phyloP scores from a whole-genome alignment of 2,888 invertebrate species.

The Clusia tigrina region DNA sequence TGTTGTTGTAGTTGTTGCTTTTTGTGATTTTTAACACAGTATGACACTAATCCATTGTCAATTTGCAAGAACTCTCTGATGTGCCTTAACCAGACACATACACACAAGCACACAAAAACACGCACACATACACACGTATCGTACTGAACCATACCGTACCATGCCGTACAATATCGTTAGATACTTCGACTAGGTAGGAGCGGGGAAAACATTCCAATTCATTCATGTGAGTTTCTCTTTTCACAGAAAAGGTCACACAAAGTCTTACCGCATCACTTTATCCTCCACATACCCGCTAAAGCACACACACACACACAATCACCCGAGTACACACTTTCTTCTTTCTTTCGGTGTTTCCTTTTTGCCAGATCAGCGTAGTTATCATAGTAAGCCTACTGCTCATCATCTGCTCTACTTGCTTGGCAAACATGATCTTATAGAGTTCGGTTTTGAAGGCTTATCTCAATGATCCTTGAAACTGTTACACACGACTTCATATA shows the following conservation, averaged over 20 bases:
- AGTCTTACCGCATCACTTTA: constrained; percentile 8
- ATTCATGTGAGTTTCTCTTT: no score
- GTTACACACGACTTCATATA: neutral
- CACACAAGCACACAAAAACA: neutral
- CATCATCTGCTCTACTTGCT: constrained; percentile 9
- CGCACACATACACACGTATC: neutral
- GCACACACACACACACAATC: neutral
- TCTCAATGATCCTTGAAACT: constrained; percentile 18
- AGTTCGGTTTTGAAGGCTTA: constrained; percentile 25
- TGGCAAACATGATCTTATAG: constrained; percentile 18
- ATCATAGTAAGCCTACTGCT: neutral
- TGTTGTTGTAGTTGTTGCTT: no score
- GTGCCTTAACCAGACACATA: neutral
- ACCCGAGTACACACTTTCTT: no score
- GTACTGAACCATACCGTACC: no score
- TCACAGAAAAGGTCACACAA: neutral
- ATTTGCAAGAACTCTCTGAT: constrained; percentile 11
- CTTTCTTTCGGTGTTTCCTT: no score
- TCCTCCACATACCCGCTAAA: neutral
- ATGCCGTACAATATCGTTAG: no score
- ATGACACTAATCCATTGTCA: constrained; percentile 29
- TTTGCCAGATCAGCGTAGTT: no score
- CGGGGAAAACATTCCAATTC: neutral
- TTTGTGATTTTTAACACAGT: constrained; percentile 9
- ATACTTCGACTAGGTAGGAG: neutral